Evolutionary conservation across 2,113 vertebrate species (phyloP).

Genomic region (Gambusia holbrooki): DNA sequence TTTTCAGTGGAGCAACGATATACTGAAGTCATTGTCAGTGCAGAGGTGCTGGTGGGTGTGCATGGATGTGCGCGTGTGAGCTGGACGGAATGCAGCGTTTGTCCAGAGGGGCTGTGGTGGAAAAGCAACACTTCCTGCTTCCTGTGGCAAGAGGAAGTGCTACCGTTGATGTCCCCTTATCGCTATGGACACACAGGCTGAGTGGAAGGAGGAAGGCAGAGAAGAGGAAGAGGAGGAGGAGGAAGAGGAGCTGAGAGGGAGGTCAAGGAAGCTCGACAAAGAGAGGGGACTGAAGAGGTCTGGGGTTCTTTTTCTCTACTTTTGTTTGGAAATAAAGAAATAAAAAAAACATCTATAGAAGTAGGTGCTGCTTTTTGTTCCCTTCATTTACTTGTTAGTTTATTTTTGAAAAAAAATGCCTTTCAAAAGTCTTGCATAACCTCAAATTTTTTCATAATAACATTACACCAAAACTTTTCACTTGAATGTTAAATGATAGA

Average conservation of each 20-base stretch:
- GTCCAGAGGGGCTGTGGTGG: constrained; percentile 42
- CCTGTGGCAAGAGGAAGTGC: constrained; percentile 76
- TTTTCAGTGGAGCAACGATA: constrained; percentile 30
- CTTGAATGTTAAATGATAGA: no score
- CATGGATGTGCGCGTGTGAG: not conserved
- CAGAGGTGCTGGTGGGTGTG: constrained; percentile 26
- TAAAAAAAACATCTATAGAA: not conserved
- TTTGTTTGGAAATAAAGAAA: not conserved
- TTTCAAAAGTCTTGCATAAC: no score
- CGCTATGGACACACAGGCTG: constrained; percentile 69
- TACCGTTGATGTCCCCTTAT: constrained; percentile 77
- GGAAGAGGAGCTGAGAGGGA: constrained; percentile 34
- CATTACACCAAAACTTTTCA: no score
- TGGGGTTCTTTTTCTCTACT: not conserved
- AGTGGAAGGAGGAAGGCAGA: constrained; percentile 49
- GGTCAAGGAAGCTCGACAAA: constrained; percentile 42
- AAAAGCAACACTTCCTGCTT: constrained; percentile 78
- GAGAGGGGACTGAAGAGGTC: constrained; percentile 27
- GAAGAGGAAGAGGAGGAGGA: constrained; percentile 41
- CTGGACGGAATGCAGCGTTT: constrained; percentile 40
- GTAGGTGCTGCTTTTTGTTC: not conserved
- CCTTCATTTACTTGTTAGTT: no score
- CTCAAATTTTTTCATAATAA: no score
- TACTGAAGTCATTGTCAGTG: constrained; percentile 48
- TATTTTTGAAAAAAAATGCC: no score